These are phyloP conservation scores for Sclerodermus sp. DNA, from an alignment of 2,888 invertebrate genomes.

Conservation along the genomic window DNA sequence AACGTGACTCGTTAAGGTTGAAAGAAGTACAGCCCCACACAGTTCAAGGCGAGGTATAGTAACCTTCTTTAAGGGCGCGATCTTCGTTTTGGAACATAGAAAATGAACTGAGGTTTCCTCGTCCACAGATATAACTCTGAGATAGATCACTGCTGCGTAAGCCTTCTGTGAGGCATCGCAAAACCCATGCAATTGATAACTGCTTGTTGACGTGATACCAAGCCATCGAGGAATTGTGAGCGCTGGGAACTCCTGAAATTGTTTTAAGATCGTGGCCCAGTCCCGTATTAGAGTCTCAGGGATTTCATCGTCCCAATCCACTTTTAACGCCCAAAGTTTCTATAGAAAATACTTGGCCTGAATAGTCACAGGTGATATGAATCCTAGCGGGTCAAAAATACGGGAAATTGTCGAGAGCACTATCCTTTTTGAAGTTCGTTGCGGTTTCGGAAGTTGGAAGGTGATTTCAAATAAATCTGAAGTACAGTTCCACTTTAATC, in stretches of 20 bases:
- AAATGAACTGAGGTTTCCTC: neutral
- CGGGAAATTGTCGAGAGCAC: too few relatives aligned
- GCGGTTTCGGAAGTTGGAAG: too few relatives aligned
- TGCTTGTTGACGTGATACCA: too few relatives aligned
- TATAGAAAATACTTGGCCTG: neutral
- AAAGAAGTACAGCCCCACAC: neutral
- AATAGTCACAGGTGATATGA: too few relatives aligned
- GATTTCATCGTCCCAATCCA: slow-evolving; percentile 20
- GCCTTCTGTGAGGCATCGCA: neutral
- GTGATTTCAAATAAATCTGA: too few relatives aligned
- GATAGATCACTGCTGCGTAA: neutral
- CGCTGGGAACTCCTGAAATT: slow-evolving; percentile 11
- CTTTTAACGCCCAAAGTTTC: slow-evolving; percentile 13
- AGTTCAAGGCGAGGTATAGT: neutral
- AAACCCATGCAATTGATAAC: too few relatives aligned
- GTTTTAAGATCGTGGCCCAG: slow-evolving; percentile 16
- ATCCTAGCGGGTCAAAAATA: too few relatives aligned
- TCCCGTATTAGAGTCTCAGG: neutral
- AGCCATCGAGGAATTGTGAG: too few relatives aligned
- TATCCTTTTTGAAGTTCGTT: too few relatives aligned
- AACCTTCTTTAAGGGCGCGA: neutral
- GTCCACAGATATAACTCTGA: neutral
- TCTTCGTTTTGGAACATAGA: neutral
- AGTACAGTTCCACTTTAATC: too few relatives aligned
- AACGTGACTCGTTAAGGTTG: neutral